These are phyloP conservation scores for Eriosoma lanigerum DNA, from an alignment of 1,140 invertebrate species.

Conservation along the genomic window DNA sequence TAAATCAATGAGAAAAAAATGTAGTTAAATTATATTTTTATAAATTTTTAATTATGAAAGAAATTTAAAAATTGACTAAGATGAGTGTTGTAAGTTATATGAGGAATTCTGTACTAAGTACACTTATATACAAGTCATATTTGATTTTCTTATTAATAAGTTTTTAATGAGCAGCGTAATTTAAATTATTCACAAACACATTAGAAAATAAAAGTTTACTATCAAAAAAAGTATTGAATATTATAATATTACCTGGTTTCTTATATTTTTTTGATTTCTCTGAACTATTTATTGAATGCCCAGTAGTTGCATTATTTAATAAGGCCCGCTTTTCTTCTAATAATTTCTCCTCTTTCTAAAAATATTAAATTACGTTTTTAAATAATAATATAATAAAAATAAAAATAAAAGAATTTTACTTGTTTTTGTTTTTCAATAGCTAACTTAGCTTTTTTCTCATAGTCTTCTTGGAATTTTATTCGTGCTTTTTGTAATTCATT, in stretches of 20 bases:
- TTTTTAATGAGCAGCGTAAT: no score
- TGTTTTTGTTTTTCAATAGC: constrained; percentile 54
- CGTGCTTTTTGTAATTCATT: constrained; percentile 53
- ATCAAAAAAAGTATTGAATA: no score
- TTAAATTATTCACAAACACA: no score
- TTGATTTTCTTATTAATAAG: no score
- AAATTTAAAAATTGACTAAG: no score
- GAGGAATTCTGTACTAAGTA: no score
- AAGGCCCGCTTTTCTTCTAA: constrained; percentile 33
- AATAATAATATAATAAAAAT: background rate
- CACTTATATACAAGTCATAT: no score
- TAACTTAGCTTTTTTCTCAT: constrained; percentile 53
- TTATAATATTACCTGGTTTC: constrained; percentile 34
- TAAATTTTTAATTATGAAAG: no score
- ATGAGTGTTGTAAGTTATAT: no score
- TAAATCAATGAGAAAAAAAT: no score
- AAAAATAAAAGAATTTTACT: constrained; percentile 44
- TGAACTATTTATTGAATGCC: constrained; percentile 23
- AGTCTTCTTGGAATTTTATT: constrained; percentile 54
- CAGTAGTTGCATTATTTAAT: constrained; percentile 9
- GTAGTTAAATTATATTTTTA: no score
- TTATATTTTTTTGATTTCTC: constrained; percentile 11
- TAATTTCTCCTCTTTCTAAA: constrained; percentile 44
- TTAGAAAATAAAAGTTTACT: no score
- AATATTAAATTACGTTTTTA: background rate